Conservation (phyloP, 2,113 vertebrate genomes). For the Peromyscus polionotus region DNA sequence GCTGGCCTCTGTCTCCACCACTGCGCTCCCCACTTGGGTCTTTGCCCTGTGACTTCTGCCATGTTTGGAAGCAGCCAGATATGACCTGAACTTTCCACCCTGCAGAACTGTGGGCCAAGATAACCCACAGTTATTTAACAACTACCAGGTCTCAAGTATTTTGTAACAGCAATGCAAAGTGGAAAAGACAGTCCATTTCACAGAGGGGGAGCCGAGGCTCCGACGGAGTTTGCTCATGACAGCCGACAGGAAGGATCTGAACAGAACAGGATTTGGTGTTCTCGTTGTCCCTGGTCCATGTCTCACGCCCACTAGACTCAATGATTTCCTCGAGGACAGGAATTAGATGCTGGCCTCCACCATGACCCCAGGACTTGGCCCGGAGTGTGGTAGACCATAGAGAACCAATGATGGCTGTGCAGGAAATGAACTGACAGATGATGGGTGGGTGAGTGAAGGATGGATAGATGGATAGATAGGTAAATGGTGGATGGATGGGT, state of each 20-base stretch:
- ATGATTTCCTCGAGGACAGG: neutral
- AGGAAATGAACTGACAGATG: neutral
- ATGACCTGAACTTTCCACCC: neutral
- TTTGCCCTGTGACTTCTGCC: neutral
- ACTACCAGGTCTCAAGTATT: neutral
- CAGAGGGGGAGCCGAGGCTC: neutral
- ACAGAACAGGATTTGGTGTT: neutral
- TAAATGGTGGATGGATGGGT: rapidly evolving
- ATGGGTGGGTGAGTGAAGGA: neutral
- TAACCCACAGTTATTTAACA: too few species aligned
- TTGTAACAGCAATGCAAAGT: neutral
- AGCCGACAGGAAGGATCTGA: neutral
- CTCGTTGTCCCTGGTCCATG: neutral
- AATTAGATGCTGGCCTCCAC: neutral
- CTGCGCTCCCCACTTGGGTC: rapidly evolving
- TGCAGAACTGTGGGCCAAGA: neutral
- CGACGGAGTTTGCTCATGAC: neutral
- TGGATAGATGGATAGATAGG: too few species aligned
- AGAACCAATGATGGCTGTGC: neutral
- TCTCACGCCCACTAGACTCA: neutral
- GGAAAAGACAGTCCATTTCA: neutral
- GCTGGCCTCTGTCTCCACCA: neutral
- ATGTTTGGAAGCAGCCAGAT: too few species aligned
- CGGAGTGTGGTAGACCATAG: neutral
- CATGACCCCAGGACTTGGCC: neutral